Percentiles rank a stretch among this genome's conserved stretches.
These are phyloP conservation scores for Zaprionus africanus DNA, from an alignment of 1,140 invertebrate species.

Conservation along the genomic window DNA sequence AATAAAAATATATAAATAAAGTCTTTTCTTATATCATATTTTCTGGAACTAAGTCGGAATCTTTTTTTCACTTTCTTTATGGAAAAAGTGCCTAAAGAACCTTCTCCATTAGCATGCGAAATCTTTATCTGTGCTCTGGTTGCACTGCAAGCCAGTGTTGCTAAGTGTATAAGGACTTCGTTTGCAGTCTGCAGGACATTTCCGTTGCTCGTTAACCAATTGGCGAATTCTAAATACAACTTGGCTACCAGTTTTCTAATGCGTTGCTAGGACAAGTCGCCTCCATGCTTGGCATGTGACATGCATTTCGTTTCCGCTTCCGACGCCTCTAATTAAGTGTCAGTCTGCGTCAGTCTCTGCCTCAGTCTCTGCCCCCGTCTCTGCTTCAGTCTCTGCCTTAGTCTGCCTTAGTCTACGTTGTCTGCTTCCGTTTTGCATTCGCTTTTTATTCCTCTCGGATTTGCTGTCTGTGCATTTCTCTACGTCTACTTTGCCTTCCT, in stretches of 20 bases:
- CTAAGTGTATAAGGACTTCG: neutral
- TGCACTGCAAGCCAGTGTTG: neutral
- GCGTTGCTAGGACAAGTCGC: neutral
- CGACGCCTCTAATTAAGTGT: slow-evolving; percentile 77
- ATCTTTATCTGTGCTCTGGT: too few species aligned
- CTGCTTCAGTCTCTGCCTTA: slow-evolving; percentile 12
- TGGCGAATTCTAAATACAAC: neutral
- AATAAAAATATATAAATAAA: too few species aligned
- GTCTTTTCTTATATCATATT: too few species aligned
- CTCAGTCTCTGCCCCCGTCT: slow-evolving; percentile 19
- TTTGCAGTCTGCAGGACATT: neutral
- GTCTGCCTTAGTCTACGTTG: slow-evolving; percentile 12
- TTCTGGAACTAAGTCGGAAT: too few species aligned
- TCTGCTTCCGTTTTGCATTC: slow-evolving; percentile 36
- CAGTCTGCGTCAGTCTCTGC: slow-evolving; percentile 29
- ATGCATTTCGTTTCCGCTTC: slow-evolving; percentile 73
- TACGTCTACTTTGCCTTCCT: neutral
- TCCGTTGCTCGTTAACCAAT: neutral
- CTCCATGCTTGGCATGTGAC: slow-evolving; percentile 22
- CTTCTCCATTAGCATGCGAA: too few species aligned
- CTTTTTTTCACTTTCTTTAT: too few species aligned
- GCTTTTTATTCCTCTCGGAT: slow-evolving; percentile 9
- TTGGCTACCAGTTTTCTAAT: neutral
- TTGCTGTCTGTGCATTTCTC: slow-evolving; percentile 5
- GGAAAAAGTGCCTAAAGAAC: too few species aligned